Evolutionary conservation across 2,797 vertebrate species (phyloP).

Genomic region (Fistularia tabacaria): DNA sequence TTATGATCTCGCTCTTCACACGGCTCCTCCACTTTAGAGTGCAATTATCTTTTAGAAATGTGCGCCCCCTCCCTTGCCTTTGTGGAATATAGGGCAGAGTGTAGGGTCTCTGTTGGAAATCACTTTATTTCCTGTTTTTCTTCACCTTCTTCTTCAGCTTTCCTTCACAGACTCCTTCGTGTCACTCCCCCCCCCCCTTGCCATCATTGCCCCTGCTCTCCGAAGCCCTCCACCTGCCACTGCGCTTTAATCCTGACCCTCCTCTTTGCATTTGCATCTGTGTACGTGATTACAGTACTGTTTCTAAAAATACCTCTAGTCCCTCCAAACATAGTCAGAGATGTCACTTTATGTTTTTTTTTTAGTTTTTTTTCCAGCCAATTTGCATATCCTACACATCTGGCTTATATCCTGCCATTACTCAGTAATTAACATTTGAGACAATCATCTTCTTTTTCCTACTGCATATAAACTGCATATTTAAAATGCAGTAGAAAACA

Average conservation of each 20-base stretch:
- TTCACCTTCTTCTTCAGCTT: too few species aligned
- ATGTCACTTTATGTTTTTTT: conserved; percentile 10
- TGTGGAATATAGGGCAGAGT: conserved; percentile 4
- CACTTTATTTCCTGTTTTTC: conserved; percentile 20
- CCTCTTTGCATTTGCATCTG: conserved; percentile 25
- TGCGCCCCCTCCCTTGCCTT: neutral
- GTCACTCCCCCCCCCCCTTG: conserved; percentile 41
- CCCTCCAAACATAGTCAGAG: conserved; percentile 15
- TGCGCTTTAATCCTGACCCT: conserved; percentile 46
- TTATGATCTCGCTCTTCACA: conserved; percentile 9
- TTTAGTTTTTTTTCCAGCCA: conserved; percentile 2
- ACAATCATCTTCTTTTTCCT: neutral
- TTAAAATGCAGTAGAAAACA: too few species aligned
- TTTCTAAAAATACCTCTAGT: conserved; percentile 49
- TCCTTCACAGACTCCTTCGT: conserved; percentile 44
- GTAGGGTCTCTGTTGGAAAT: conserved; percentile 4
- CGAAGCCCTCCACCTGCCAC: conserved; percentile 57
- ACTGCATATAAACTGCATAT: too few species aligned
- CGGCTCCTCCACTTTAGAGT: too few species aligned
- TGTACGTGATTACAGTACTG: conserved; percentile 44
- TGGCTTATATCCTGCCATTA: neutral
- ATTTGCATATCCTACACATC: conserved; percentile 2
- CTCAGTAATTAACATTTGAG: neutral
- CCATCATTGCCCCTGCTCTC: conserved; percentile 55
- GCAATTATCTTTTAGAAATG: neutral